Evolutionary conservation across 2,888 invertebrate species (phyloP), one percentile per base, ranked within the genome.

Genomic region (Lacanobia wlatinum): DNA sequence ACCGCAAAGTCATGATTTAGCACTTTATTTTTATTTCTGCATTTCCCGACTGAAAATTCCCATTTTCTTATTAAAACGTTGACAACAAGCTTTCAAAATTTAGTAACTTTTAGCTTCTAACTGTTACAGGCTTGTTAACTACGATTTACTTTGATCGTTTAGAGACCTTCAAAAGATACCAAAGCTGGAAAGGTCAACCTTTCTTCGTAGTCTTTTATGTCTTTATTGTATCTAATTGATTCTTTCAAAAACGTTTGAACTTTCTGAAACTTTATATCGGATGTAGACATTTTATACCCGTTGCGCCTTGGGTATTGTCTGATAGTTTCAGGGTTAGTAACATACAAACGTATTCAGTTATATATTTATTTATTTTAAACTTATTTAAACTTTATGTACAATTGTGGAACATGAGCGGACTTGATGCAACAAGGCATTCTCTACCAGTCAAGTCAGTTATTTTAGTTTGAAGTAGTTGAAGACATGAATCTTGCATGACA

Each of bases 131-230:
- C 46, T 18, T 50, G 61, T 62, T 81, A 73, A 58, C 65, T 69
- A 58, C 43, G 23, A 69, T 73, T 78, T 56, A 68, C 63, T 79
- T 79, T 70, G 68, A 68, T 76, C 50, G 52, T 59, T 66, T 71
- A 18, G 69, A 78, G 55, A 63, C 67, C 78, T 28, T 70, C 63
- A 71, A 48, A 48, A 46, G n/a, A 62, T 67, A 65, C 63, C 66
- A 76, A 83, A 28, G 28, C 28, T 28, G 28, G 2, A 28, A 28
- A 71, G 59, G 63, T 50, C 18, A 67, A 58, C 6, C 34, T 60
- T 56, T 40, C 43, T 81, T 71, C 66, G 40, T 55, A 55, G 40
- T 68, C 48, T 38, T 65, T 48, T 12, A 64, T 46, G 34, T 61
- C 46, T 69, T 59, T 73, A 67, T 66, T 53, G 53, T 23, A 14